These are phyloP conservation scores for Nyctalus aviator DNA, from an alignment of 2,797 vertebrate species.

Conservation along the genomic window DNA sequence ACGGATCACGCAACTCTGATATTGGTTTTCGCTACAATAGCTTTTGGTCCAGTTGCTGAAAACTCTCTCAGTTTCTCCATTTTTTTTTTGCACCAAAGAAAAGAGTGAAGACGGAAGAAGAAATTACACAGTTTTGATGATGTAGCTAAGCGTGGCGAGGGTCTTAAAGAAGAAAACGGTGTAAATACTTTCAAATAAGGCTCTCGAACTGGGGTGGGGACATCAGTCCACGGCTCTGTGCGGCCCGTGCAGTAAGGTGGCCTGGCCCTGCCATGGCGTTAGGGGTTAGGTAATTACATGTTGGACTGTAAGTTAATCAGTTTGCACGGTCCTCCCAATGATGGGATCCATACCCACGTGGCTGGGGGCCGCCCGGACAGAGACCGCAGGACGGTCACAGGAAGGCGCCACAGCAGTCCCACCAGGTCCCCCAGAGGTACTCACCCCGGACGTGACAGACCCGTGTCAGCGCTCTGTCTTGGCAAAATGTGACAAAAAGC, in stretches of 20 bases:
- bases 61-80: neutral
- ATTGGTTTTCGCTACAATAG: neutral
- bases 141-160: neutral
- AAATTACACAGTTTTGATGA: neutral
- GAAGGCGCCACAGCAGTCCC: neutral
- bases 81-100: neutral
- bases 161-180: neutral
- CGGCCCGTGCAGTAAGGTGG: no score
- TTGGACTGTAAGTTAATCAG: no score
- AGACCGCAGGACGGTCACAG: neutral
- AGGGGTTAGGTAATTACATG: no score
- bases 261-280: no score
- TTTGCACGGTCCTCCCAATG: no score
- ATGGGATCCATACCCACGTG: no score
- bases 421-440: neutral
- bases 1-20: neutral
- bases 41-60: neutral
- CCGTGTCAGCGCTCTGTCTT: neutral
- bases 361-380: neutral
- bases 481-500: neutral
- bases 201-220: neutral
- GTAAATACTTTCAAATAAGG: neutral
- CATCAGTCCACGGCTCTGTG: no score
- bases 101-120: neutral
- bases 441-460: constrained; percentile 38